phyloP scores from a whole-genome alignment of 2,113 vertebrate species.

The Smithornis capensis region DNA sequence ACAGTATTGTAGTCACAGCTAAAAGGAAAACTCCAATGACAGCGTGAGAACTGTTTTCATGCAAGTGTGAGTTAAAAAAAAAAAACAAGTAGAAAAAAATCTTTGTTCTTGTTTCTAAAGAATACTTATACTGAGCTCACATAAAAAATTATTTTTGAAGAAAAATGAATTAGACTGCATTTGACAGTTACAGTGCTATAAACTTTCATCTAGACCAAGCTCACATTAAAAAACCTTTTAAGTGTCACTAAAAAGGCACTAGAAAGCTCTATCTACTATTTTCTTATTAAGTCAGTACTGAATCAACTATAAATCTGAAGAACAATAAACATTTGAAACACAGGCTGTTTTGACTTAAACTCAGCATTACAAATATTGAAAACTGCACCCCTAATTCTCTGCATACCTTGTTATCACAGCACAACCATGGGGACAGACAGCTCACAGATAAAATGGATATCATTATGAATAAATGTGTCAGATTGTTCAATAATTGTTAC shows the following conservation, averaged over 20 bases:
- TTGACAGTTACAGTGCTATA: background rate
- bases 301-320: background rate
- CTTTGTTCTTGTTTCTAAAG: background rate
- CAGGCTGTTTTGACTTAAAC: background rate
- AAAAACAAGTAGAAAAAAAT: background rate
- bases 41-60: background rate
- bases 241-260: background rate
- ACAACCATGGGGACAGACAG: background rate
- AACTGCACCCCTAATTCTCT: background rate
- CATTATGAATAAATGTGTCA: constrained; percentile 10
- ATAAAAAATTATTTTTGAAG: background rate
- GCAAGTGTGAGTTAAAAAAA: background rate
- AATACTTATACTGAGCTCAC: background rate
- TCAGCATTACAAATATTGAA: background rate
- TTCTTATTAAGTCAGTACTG: background rate
- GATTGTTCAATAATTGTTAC: constrained; percentile 8
- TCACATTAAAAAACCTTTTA: background rate
- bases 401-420: background rate
- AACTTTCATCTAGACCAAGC: background rate
- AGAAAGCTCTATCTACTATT: background rate
- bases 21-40: background rate
- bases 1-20: background rate
- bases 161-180: background rate
- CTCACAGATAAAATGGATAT: constrained; percentile 12
- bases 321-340: background rate